Evolutionary conservation across 1,140 invertebrate species (phyloP).

Genomic region (Pogonomyrmex californicus): DNA sequence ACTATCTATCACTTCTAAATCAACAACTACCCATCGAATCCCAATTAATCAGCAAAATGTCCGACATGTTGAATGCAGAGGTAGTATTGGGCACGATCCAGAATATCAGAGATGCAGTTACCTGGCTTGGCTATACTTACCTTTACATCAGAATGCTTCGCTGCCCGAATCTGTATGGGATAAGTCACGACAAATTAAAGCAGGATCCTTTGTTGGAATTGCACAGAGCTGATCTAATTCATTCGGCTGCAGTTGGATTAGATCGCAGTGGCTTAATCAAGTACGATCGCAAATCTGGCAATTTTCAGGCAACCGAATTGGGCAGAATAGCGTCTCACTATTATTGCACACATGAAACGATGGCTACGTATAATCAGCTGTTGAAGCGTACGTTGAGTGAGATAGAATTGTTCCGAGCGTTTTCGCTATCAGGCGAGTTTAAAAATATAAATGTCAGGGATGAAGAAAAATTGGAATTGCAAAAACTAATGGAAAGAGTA

Average conservation of each 20-base stretch:
- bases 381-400: conserved; percentile 98
- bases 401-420: conserved; percentile 99
- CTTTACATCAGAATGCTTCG: conserved; percentile 97
- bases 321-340: conserved; percentile 99
- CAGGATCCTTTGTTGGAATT: conserved; percentile 95
- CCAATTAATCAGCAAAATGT: conserved; percentile 94
- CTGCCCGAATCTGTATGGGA: conserved; percentile 95
- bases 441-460: conserved; percentile 97
- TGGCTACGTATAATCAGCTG: conserved; percentile 98
- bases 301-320: conserved; percentile 97
- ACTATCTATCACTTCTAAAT: conserved; percentile 98
- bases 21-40: conserved; percentile 98
- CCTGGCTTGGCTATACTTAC: conserved; percentile 99
- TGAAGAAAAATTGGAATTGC: conserved; percentile 99
- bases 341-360: conserved; percentile 99
- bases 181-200: conserved; percentile 93
- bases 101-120: conserved; percentile 97
- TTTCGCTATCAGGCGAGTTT: conserved; percentile 98
- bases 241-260: conserved; percentile 96
- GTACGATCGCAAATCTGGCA: conserved; percentile 98
- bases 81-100: conserved; percentile 98
- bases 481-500: conserved; percentile 98
- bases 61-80: conserved; percentile 99
- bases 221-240: conserved; percentile 97
- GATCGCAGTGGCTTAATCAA: conserved; percentile 97